Percentiles rank a stretch among this genome's conserved stretches.
These are phyloP conservation scores for Zygaena filipendulae DNA, from an alignment of 2,888 invertebrate genomes.

Conservation along the genomic window DNA sequence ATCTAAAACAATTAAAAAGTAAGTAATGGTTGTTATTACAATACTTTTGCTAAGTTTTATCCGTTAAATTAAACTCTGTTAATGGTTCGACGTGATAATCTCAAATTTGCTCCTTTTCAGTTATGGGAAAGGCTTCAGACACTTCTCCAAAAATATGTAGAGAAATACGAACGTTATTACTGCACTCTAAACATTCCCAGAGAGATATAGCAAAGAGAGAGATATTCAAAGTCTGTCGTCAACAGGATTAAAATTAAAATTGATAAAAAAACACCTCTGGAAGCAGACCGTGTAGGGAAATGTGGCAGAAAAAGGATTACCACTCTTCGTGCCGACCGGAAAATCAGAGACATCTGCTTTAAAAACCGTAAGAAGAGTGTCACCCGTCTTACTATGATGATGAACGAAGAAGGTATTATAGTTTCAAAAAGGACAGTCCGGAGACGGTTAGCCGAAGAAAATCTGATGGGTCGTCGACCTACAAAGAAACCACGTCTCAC, in stretches of 20 bases:
- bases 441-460: neutral
- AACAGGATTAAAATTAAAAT: neutral
- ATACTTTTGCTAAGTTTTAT: too few species aligned
- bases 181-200: neutral
- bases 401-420: neutral
- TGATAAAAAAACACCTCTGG: neutral
- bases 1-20: too few species aligned
- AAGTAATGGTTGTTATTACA: too few species aligned
- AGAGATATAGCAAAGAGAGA: neutral
- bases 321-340: neutral
- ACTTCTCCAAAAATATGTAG: neutral
- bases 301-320: neutral
- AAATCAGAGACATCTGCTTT: neutral
- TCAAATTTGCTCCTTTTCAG: too few species aligned
- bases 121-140: neutral
- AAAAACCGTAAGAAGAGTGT: neutral
- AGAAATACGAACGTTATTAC: neutral
- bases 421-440: neutral
- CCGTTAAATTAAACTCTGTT: too few species aligned
- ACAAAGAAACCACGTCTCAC: slow-evolving; percentile 1
- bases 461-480: neutral
- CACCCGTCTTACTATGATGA: neutral
- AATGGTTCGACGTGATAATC: too few species aligned
- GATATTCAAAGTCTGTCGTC: neutral
- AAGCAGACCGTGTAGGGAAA: neutral